These are phyloP conservation scores for Ryuthela nishihirai DNA, from an alignment of 2,888 invertebrate genomes.

Conservation along the genomic window DNA sequence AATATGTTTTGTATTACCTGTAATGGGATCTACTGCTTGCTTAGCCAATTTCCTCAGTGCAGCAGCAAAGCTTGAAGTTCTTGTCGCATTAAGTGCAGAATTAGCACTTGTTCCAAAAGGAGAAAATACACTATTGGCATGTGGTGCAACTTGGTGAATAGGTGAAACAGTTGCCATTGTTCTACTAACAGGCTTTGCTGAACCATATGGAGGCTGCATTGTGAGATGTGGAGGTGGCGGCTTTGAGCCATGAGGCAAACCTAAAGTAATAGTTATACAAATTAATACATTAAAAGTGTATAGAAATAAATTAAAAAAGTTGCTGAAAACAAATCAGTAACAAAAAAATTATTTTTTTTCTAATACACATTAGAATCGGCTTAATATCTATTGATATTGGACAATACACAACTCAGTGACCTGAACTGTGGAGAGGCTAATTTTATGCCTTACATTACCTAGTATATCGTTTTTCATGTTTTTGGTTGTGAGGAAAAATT, in stretches of 20 bases:
- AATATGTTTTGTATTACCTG: conserved; percentile 18
- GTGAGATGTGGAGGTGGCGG: conserved; percentile 48
- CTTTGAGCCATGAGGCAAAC: conserved; percentile 46
- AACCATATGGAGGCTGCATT: conserved; percentile 44
- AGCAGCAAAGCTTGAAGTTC: conserved; percentile 73
- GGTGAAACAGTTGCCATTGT: conserved; percentile 52
- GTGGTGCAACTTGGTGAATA: conserved; percentile 46
- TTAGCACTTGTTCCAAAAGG: conserved; percentile 44
- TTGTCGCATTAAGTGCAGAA: conserved; percentile 48
- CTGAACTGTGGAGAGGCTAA: too few species aligned
- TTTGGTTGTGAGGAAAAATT: too few species aligned
- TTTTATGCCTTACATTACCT: too few species aligned
- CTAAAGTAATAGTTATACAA: too few species aligned
- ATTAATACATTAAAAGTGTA: too few species aligned
- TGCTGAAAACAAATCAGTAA: too few species aligned
- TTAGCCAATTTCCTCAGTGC: conserved; percentile 86
- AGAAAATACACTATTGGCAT: conserved; percentile 44
- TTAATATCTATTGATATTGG: too few species aligned
- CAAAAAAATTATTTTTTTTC: too few species aligned
- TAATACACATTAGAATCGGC: too few species aligned
- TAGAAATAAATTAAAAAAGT: too few species aligned
- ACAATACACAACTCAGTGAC: too few species aligned
- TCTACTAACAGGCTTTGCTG: conserved; percentile 44
- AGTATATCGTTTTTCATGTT: too few species aligned
- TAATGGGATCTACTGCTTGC: conserved; percentile 63